phyloP scores from a whole-genome alignment of 2,113 vertebrate genomes.

The Sebastes schlegelii region DNA sequence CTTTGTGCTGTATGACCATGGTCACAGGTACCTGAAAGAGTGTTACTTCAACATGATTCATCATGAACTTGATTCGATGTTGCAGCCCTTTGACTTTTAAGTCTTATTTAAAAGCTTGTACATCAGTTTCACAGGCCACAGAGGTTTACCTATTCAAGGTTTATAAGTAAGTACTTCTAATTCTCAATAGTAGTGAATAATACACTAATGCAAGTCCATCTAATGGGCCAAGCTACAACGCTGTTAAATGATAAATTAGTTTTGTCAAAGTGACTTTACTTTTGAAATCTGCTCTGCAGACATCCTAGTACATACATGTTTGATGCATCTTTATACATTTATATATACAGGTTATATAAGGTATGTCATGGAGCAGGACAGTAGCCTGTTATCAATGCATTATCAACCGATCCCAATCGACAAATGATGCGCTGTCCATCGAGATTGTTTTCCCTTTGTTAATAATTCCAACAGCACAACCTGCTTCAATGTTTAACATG shows the following conservation, averaged over 20 bases:
- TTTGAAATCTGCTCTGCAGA: slow-evolving; percentile 46
- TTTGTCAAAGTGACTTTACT: not conserved
- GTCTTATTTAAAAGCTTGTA: not conserved
- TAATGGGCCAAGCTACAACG: not conserved
- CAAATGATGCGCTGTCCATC: not conserved
- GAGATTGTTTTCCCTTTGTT: not conserved
- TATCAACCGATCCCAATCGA: not conserved
- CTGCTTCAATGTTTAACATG: not conserved
- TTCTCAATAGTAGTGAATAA: not conserved
- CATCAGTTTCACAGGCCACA: not conserved
- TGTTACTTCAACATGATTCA: not conserved
- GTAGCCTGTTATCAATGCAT: not conserved
- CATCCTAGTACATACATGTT: not conserved
- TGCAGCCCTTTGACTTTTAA: slow-evolving; percentile 20
- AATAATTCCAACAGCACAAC: not conserved
- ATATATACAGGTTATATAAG: not conserved
- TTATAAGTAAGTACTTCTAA: not conserved
- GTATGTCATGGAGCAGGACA: not conserved
- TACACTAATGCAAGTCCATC: not conserved
- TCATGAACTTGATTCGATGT: not conserved
- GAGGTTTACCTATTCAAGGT: not conserved
- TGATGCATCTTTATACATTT: slow-evolving; percentile 57
- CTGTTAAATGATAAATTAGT: not conserved
- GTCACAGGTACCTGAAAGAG: not conserved
- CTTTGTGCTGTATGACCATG: not conserved